phyloP scores from a whole-genome alignment of 2,888 invertebrate species.

The Zaprionus lineosus region DNA sequence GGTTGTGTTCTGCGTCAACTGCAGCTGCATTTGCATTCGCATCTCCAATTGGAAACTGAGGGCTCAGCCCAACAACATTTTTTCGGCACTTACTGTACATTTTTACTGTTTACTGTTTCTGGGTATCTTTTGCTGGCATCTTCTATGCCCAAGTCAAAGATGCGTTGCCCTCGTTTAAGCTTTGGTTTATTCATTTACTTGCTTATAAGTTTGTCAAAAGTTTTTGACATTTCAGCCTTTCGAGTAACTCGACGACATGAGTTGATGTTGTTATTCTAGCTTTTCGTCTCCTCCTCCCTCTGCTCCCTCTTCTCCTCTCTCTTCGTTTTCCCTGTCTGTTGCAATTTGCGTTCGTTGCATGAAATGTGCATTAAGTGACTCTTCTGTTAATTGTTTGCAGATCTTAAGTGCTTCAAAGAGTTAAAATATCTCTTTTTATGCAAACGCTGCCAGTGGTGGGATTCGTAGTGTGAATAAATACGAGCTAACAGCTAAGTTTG shows the following conservation, averaged over 20 bases:
- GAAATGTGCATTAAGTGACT: slow-evolving; percentile 70
- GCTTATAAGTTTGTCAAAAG: slow-evolving; percentile 62
- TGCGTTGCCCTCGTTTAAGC: slow-evolving; percentile 47
- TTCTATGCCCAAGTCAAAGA: slow-evolving; percentile 22
- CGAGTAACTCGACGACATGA: slow-evolving; percentile 26
- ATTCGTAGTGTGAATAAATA: too few species aligned
- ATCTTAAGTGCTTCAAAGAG: slow-evolving; percentile 40
- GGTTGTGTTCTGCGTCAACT: slow-evolving; percentile 50
- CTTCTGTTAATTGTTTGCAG: slow-evolving; percentile 67
- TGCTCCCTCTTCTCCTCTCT: slow-evolving; percentile 12
- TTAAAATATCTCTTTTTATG: too few species aligned
- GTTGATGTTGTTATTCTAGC: slow-evolving; percentile 15
- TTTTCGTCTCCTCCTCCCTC: neutral
- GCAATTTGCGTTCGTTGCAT: slow-evolving; percentile 62
- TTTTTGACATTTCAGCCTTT: slow-evolving; percentile 31
- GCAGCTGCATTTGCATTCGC: slow-evolving; percentile 27
- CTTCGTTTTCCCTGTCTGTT: slow-evolving; percentile 7
- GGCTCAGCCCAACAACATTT: neutral
- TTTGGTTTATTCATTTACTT: slow-evolving; percentile 63
- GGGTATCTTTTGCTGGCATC: neutral
- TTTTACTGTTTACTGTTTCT: slow-evolving; percentile 10
- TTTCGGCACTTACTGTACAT: too few species aligned
- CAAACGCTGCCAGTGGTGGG: too few species aligned
- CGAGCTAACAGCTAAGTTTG: too few species aligned
- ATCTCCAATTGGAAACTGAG: slow-evolving; percentile 15